phyloP scores from a whole-genome alignment of 2,888 invertebrate genomes.

The Cosmopolites sordidus region DNA sequence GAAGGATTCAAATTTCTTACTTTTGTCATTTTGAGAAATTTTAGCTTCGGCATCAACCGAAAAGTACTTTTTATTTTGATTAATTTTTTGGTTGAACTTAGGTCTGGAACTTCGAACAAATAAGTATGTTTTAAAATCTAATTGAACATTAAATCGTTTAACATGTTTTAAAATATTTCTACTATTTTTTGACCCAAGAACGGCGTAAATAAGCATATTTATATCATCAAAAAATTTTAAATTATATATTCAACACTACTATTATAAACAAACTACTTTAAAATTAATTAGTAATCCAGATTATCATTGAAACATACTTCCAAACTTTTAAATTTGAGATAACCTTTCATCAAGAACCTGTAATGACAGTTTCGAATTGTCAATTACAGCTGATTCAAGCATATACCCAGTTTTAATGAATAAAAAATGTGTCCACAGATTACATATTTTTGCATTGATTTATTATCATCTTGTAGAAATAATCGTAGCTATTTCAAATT shows the following conservation, averaged over 20 bases:
- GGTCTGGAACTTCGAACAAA: constrained; percentile 28
- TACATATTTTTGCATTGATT: too few relatives aligned
- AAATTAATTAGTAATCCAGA: too few relatives aligned
- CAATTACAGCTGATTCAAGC: too few relatives aligned
- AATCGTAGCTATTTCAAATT: too few relatives aligned
- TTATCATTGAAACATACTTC: too few relatives aligned
- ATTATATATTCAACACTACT: neutral
- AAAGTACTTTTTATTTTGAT: constrained; percentile 35
- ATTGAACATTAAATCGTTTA: constrained; percentile 11
- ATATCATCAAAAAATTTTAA: neutral
- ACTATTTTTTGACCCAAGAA: constrained; percentile 30
- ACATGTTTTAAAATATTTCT: constrained; percentile 22
- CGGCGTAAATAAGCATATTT: constrained; percentile 32
- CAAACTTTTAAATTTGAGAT: too few relatives aligned
- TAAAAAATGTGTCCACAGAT: too few relatives aligned
- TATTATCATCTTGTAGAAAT: too few relatives aligned
- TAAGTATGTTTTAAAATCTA: constrained; percentile 11
- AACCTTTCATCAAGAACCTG: too few relatives aligned
- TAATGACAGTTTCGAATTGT: too few relatives aligned
- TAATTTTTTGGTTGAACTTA: constrained; percentile 36
- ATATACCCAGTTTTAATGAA: too few relatives aligned
- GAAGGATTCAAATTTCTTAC: constrained; percentile 29
- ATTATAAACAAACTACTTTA: too few relatives aligned
- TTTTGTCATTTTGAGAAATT: neutral
- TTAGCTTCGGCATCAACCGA: neutral